phyloP scores from a whole-genome alignment of 35 echinoderm and acorn worm species.

The Nesometra sesokonis region DNA sequence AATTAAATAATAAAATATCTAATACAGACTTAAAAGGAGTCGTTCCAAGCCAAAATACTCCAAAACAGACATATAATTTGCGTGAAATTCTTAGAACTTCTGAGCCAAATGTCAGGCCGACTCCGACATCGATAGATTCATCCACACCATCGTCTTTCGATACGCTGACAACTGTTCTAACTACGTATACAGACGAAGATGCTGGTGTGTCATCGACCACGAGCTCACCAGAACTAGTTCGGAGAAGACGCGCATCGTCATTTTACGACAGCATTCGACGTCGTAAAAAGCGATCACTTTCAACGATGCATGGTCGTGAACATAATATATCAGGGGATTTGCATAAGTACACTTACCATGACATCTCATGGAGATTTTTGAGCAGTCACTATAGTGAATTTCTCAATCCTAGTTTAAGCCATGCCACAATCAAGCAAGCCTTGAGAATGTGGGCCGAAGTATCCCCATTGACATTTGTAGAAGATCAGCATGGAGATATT shows the following conservation, averaged over 20 bases:
- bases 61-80: background rate
- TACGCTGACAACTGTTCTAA: background rate
- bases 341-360: background rate
- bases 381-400: conserved; percentile 21
- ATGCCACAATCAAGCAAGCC: conserved; percentile 33
- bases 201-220: background rate
- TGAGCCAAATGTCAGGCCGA: background rate
- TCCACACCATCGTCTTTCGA: background rate
- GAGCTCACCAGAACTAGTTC: background rate
- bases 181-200: background rate
- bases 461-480: conserved; percentile 54
- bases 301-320: background rate
- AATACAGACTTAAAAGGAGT: background rate
- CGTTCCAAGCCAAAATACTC: background rate
- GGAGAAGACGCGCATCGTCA: background rate
- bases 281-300: background rate
- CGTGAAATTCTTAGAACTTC: background rate
- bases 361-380: conserved; percentile 67
- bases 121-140: background rate
- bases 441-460: conserved; percentile 91
- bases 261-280: background rate
- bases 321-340: background rate
- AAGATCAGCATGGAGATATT: conserved; percentile 32
- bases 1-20: background rate
- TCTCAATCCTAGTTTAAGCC: background rate